These are phyloP conservation scores for Nomada lathburiana DNA, from an alignment of 2,888 invertebrate genomes.

Conservation along the genomic window DNA sequence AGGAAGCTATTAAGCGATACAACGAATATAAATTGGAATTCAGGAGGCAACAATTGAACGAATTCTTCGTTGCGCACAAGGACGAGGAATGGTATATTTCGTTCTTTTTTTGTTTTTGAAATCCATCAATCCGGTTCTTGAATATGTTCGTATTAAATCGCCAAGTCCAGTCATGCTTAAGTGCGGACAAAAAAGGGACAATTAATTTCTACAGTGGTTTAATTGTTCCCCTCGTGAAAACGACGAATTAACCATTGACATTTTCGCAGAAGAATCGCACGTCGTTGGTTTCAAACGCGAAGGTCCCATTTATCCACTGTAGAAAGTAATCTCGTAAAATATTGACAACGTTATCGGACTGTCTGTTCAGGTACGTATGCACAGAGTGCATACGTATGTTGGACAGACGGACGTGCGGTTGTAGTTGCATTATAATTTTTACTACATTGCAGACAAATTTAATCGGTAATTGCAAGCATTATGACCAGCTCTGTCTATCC, in stretches of 20 bases:
- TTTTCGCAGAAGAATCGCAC: not conserved
- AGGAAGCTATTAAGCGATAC: conserved; percentile 98
- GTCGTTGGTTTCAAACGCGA: not conserved
- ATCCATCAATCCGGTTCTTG: conserved; percentile 8
- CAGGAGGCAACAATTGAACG: conserved; percentile 97
- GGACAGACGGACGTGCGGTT: conserved; percentile 33
- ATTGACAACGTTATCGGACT: conserved; percentile 23
- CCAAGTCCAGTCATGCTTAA: conserved; percentile 40
- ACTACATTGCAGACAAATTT: conserved; percentile 66
- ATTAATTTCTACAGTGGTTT: conserved; percentile 55
- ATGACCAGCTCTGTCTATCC: conserved; percentile 83
- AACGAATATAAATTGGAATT: conserved; percentile 99
- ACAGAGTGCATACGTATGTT: conserved; percentile 6
- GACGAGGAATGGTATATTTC: conserved; percentile 99
- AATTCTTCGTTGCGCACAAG: conserved; percentile 99
- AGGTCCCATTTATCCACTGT: conserved; percentile 33
- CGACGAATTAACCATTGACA: not conserved
- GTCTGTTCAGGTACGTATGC: conserved; percentile 40
- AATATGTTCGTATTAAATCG: not conserved
- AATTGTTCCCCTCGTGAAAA: not conserved
- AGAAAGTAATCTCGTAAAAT: conserved; percentile 44
- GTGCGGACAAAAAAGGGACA: conserved; percentile 26
- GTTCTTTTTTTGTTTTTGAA: conserved; percentile 21
- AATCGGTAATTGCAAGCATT: conserved; percentile 74
- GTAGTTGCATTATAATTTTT: conserved; percentile 62